These are phyloP conservation scores for Yoshiicerus persimilis DNA, from an alignment of 1,140 invertebrate species.

Conservation along the genomic window DNA sequence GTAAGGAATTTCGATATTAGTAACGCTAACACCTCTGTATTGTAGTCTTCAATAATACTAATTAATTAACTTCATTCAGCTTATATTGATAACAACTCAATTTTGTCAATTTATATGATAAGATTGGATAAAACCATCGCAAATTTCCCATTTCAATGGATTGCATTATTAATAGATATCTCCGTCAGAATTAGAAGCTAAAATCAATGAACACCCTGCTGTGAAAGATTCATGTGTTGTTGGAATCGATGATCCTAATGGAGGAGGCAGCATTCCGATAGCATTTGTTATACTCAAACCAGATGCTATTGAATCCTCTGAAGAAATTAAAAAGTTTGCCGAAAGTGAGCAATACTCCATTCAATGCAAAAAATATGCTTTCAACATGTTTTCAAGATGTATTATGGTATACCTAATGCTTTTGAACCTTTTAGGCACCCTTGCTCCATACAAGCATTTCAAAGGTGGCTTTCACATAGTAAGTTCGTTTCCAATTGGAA, in stretches of 20 bases:
- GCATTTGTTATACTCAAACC: neutral
- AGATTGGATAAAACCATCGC: no score
- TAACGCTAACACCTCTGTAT: no score
- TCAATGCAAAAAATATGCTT: no score
- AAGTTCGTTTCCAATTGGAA: neutral
- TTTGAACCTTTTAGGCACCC: neutral
- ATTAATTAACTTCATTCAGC: no score
- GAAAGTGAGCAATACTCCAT: no score
- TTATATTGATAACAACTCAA: no score
- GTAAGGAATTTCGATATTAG: neutral
- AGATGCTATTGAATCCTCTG: neutral
- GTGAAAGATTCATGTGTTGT: constrained; percentile 37
- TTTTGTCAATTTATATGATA: no score
- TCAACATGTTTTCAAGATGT: neutral
- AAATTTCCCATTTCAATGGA: neutral
- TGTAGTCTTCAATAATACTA: no score
- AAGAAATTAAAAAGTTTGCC: neutral
- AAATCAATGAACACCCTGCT: constrained; percentile 29
- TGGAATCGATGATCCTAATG: neutral
- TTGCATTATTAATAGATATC: constrained; percentile 9
- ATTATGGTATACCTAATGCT: neutral
- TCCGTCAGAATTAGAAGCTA: constrained; percentile 41
- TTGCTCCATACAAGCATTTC: neutral
- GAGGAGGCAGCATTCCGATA: neutral
- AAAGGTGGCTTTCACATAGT: neutral